Evolutionary conservation across 2,113 vertebrate genomes (phyloP).

Genomic region (Halcyon senegalensis): DNA sequence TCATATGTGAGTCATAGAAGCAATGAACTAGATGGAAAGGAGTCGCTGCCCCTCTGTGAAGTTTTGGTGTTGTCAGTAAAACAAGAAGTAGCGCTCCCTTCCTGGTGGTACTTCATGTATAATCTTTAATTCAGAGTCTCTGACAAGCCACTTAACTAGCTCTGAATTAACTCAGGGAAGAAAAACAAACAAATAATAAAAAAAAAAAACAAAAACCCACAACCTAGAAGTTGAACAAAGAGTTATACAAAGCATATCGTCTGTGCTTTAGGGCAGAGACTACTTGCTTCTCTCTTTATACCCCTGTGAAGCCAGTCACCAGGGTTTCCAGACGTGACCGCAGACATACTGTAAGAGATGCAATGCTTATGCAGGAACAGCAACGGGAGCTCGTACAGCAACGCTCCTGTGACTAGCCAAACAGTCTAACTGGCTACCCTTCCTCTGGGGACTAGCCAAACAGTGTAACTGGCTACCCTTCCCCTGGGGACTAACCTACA

Average conservation of each 20-base stretch:
- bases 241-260: neutral
- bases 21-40: neutral
- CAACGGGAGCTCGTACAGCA: neutral
- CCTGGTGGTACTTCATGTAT: too few species aligned
- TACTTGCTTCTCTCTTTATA: neutral
- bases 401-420: neutral
- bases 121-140: neutral
- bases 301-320: accelerated
- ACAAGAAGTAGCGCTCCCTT: neutral
- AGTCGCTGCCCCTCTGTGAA: neutral
- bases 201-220: neutral
- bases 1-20: neutral
- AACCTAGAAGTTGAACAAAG: neutral
- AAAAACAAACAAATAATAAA: too few species aligned
- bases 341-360: neutral
- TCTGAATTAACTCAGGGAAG: neutral
- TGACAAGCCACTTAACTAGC: neutral
- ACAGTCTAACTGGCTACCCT: neutral
- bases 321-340: neutral
- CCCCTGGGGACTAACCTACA: neutral
- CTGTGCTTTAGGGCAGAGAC: neutral
- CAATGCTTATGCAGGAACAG: neutral
- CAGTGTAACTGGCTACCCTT: neutral
- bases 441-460: neutral
- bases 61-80: neutral